phyloP scores from a whole-genome alignment of 2,888 invertebrate species.

The Metallyticus violacea region DNA sequence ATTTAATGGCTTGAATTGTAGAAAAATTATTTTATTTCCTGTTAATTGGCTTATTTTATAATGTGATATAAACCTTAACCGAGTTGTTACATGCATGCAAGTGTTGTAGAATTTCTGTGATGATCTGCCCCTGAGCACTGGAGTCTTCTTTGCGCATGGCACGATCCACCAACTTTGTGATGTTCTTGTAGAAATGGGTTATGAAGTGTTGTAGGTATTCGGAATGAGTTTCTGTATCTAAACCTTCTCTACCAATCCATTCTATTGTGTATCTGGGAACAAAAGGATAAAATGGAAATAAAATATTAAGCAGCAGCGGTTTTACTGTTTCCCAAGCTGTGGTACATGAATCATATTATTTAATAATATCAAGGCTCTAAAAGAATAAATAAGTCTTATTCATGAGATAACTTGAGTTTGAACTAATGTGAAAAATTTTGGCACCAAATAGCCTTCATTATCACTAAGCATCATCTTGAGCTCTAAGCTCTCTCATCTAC shows the following conservation, averaged over 20 bases:
- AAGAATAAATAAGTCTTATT: no score
- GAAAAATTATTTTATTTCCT: background rate
- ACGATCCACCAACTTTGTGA: constrained; percentile 85
- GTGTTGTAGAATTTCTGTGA: constrained; percentile 92
- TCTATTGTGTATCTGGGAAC: constrained; percentile 83
- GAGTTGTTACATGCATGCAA: constrained; percentile 93
- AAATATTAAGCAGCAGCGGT: background rate
- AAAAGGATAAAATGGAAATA: background rate
- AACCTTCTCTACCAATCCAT: constrained; percentile 94
- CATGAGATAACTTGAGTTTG: no score
- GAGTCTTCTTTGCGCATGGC: constrained; percentile 96
- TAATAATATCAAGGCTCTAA: no score
- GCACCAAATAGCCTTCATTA: no score
- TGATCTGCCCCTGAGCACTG: constrained; percentile 88
- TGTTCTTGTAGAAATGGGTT: constrained; percentile 89
- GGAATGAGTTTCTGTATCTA: constrained; percentile 87
- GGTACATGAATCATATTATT: no score
- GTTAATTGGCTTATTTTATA: background rate
- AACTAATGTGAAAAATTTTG: no score
- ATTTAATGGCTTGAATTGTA: background rate
- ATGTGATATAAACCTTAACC: constrained; percentile 59
- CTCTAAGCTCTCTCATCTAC: no score
- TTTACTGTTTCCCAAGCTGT: background rate
- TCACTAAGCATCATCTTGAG: no score
- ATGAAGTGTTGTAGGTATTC: constrained; percentile 94